Evolutionary conservation across 2,888 invertebrate genomes (phyloP).

Genomic region (Torymus tubicola): DNA sequence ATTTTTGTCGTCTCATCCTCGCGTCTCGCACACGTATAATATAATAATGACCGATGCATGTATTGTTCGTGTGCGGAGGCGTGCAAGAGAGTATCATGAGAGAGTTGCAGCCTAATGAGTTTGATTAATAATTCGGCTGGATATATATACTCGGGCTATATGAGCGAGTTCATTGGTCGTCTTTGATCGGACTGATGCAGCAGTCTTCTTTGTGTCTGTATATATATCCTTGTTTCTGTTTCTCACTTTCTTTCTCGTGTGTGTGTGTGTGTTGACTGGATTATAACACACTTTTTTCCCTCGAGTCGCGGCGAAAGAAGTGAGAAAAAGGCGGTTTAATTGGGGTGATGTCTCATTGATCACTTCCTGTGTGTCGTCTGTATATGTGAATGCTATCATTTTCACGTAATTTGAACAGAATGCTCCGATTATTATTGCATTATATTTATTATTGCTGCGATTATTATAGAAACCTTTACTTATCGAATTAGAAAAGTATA

Average conservation of each 20-base stretch:
- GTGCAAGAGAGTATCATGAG: background rate
- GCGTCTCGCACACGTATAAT: slow-evolving; percentile 30
- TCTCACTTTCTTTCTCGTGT: slow-evolving; percentile 9
- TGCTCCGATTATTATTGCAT: too few relatives aligned
- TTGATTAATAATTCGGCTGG: slow-evolving; percentile 23
- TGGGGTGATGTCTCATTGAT: too few relatives aligned
- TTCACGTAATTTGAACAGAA: too few relatives aligned
- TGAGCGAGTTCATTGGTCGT: slow-evolving; percentile 20
- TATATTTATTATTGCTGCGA: too few relatives aligned
- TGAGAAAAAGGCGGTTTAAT: background rate
- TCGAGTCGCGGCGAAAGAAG: background rate
- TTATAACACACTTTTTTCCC: background rate
- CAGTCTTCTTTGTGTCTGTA: slow-evolving; percentile 21
- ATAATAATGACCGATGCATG: too few relatives aligned
- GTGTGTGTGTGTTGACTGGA: background rate
- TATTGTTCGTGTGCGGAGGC: slow-evolving; percentile 6
- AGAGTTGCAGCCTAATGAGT: slow-evolving; percentile 1
- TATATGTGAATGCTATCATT: too few relatives aligned
- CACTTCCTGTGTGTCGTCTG: too few relatives aligned
- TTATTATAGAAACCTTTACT: too few relatives aligned
- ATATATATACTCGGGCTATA: too few relatives aligned
- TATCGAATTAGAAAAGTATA: too few relatives aligned
- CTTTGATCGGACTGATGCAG: slow-evolving; percentile 37
- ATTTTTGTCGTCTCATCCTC: slow-evolving; percentile 50
- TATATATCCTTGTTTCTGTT: slow-evolving; percentile 1